Percentiles rank a stretch among this genome's conserved stretches.
Evolutionary conservation across 2,113 vertebrate genomes (phyloP).

Genomic region (Calyptommatus sinebrachiatus): DNA sequence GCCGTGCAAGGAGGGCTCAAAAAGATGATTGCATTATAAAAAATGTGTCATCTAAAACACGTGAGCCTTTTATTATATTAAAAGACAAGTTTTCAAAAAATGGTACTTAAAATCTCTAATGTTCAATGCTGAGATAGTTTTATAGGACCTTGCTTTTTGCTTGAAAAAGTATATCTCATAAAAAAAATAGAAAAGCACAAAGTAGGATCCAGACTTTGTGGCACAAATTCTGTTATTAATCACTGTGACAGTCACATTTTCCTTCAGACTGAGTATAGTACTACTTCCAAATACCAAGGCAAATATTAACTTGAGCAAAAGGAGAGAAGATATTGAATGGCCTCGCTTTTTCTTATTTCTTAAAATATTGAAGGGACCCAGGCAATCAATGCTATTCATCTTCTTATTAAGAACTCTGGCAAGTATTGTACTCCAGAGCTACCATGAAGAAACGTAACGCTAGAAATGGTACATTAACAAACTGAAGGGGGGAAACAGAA

Average conservation of each 20-base stretch:
- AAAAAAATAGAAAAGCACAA: not conserved
- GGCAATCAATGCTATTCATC: constrained; percentile 7
- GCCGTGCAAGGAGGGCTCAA: no score
- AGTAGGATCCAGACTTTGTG: not conserved
- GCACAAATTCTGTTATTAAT: constrained; percentile 22
- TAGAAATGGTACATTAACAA: not conserved
- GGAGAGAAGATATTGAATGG: not conserved
- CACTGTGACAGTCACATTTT: constrained; percentile 15
- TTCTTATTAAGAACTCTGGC: constrained; percentile 12
- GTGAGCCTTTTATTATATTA: no score
- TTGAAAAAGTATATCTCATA: not conserved
- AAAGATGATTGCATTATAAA: no score
- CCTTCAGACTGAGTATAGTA: constrained; percentile 1
- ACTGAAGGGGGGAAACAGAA: not conserved
- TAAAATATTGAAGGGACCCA: not conserved
- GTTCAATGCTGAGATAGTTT: not conserved
- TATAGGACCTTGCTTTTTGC: not conserved
- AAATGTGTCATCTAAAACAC: no score
- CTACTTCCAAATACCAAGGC: constrained; percentile 6
- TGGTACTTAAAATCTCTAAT: not conserved
- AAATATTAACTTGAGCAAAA: constrained; percentile 1
- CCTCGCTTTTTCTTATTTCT: not conserved
- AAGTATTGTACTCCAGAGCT: not conserved
- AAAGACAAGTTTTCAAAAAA: not conserved
- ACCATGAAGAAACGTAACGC: not conserved